These are phyloP conservation scores for Crotalus viridis DNA, from an alignment of 2,113 vertebrate genomes.

Conservation along the genomic window DNA sequence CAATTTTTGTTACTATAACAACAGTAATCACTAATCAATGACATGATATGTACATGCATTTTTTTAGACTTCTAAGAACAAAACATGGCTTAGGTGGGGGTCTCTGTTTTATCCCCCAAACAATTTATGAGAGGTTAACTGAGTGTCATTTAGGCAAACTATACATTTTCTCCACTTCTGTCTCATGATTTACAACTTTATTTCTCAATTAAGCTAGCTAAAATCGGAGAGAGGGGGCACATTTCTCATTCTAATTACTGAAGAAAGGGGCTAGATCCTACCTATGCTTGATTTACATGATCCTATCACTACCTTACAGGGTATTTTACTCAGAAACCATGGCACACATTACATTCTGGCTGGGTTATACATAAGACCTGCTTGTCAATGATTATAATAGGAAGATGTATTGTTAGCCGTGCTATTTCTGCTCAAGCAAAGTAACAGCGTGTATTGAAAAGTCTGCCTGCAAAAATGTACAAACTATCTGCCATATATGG, in stretches of 20 bases:
- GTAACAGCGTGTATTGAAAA: not conserved
- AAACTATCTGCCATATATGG: not conserved
- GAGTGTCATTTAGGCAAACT: not conserved
- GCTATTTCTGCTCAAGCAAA: not conserved
- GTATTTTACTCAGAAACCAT: not conserved
- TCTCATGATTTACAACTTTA: not conserved
- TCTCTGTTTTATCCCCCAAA: not conserved
- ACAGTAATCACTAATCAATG: not conserved
- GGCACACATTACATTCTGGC: not conserved
- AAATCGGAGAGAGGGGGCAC: not conserved
- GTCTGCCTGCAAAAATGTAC: not conserved
- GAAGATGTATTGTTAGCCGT: not conserved
- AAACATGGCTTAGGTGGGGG: not conserved
- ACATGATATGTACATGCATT: too few species aligned
- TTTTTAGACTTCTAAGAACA: not conserved
- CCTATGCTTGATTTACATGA: not conserved
- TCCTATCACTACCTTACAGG: not conserved
- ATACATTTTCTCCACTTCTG: not conserved
- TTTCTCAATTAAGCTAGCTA: not conserved
- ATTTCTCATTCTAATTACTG: not conserved
- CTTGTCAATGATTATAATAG: not conserved
- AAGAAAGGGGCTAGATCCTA: not conserved
- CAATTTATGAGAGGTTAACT: not conserved
- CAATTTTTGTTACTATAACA: not conserved
- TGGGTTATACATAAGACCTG: not conserved